Evolutionary conservation across 2,113 vertebrate genomes (phyloP).

Genomic region (Chaenocephalus aceratus): DNA sequence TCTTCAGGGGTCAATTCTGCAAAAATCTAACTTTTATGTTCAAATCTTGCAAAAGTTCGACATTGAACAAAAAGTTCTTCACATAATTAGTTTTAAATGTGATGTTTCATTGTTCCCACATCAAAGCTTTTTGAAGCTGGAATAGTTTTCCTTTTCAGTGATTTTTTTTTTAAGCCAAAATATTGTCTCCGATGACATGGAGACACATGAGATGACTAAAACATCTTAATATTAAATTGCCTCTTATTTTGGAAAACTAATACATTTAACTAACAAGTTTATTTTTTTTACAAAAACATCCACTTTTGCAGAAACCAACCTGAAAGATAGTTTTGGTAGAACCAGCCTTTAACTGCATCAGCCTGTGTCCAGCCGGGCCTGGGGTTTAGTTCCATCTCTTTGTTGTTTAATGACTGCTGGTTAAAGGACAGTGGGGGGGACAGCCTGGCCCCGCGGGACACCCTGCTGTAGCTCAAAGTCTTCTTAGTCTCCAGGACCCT

Average conservation of each 20-base stretch:
- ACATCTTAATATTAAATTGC: not conserved
- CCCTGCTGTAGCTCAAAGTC: constrained; percentile 21
- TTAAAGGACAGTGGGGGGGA: not conserved
- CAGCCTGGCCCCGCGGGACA: constrained; percentile 36
- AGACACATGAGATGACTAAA: not conserved
- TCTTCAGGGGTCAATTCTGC: not conserved
- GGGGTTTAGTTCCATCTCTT: not conserved
- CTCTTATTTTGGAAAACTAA: not conserved
- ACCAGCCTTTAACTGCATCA: constrained; percentile 10
- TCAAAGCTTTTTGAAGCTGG: not conserved
- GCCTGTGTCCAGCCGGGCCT: constrained; percentile 41
- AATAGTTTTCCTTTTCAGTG: too few relatives aligned
- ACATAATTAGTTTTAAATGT: not conserved
- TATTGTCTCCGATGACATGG: not conserved
- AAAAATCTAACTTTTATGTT: not conserved
- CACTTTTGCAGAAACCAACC: constrained; percentile 42
- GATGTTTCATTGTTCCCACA: not conserved
- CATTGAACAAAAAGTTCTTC: not conserved
- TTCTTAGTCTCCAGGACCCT: constrained; percentile 39
- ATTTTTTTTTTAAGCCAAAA: too few relatives aligned
- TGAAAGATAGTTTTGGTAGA: constrained; percentile 12
- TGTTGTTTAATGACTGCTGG: too few relatives aligned
- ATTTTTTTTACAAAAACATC: not conserved
- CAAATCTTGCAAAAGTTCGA: constrained; percentile 35
- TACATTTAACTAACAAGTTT: not conserved